A percentile compares a stretch with the other conserved stretches of the same genome.
Evolutionary conservation across 1,140 invertebrate genomes (phyloP).

Genomic region (Ceratosolen solmsi): DNA sequence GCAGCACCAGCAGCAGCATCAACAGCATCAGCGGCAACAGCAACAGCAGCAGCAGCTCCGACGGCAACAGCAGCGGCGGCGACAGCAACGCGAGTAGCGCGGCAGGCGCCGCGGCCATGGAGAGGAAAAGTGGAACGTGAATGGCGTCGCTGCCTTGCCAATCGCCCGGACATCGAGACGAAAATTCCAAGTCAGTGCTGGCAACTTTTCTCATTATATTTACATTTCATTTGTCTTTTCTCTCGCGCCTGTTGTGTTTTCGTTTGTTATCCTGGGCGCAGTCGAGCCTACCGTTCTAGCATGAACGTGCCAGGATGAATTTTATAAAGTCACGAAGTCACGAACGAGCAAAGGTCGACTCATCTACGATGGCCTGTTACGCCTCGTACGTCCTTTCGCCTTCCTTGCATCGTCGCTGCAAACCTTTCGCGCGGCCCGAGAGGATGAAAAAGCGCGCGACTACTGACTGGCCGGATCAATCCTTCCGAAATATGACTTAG

Average conservation of each 20-base stretch:
- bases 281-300: background rate
- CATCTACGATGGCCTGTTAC: background rate
- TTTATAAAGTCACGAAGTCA: background rate
- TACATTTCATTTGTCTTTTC: constrained; percentile 44
- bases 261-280: background rate
- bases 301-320: background rate
- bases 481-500: background rate
- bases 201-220: constrained; percentile 65
- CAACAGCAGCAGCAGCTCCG: no score
- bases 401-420: background rate
- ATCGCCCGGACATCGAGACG: constrained; percentile 61
- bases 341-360: background rate
- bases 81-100: background rate
- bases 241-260: constrained; percentile 2
- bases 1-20: no score
- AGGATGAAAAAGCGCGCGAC: background rate
- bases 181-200: constrained; percentile 71
- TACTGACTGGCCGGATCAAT: background rate
- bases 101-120: background rate
- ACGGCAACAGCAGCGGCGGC: no score
- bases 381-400: background rate
- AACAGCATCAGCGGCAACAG: no score
- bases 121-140: constrained; percentile 42
- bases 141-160: constrained; percentile 64
- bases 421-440: background rate